A percentile compares a stretch with the other conserved stretches of the same genome.
phyloP scores from a whole-genome alignment of 1,140 invertebrate genomes.

The Leptinotarsa texana region DNA sequence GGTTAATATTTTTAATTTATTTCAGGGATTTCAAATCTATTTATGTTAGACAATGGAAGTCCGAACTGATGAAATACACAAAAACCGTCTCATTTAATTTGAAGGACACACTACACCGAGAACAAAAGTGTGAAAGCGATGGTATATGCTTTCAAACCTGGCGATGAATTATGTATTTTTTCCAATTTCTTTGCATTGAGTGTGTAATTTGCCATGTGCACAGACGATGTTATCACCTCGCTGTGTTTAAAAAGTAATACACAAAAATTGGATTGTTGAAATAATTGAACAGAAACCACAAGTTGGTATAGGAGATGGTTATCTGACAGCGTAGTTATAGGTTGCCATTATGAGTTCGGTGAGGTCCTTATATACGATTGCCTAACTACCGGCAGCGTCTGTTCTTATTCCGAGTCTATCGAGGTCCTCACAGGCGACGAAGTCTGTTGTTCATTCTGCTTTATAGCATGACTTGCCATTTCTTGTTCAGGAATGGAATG shows the following conservation, averaged over 20 bases:
- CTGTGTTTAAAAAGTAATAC: conserved; percentile 34
- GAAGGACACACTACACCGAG: not conserved
- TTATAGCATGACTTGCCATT: not conserved
- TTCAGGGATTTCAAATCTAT: no score
- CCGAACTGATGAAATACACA: no score
- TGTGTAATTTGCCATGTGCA: conserved; percentile 26
- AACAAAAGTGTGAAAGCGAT: not conserved
- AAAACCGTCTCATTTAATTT: no score
- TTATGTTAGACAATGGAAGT: no score
- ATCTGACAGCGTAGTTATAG: conserved; percentile 48
- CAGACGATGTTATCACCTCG: conserved; percentile 35
- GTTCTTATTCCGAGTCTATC: not conserved
- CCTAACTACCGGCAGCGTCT: not conserved
- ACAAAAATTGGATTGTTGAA: conserved; percentile 32
- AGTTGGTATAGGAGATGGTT: conserved; percentile 38
- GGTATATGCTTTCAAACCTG: not conserved
- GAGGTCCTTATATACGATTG: conserved; percentile 7
- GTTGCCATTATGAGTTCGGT: conserved; percentile 38
- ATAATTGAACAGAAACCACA: conserved; percentile 41
- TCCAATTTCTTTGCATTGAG: conserved; percentile 11
- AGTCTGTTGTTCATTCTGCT: not conserved
- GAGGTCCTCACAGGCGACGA: not conserved
- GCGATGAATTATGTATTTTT: not conserved
- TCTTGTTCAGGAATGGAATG: not conserved
- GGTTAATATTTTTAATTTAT: no score